Conservation (phyloP, 2,113 vertebrate species). For the Podarcis raffonei region DNA sequence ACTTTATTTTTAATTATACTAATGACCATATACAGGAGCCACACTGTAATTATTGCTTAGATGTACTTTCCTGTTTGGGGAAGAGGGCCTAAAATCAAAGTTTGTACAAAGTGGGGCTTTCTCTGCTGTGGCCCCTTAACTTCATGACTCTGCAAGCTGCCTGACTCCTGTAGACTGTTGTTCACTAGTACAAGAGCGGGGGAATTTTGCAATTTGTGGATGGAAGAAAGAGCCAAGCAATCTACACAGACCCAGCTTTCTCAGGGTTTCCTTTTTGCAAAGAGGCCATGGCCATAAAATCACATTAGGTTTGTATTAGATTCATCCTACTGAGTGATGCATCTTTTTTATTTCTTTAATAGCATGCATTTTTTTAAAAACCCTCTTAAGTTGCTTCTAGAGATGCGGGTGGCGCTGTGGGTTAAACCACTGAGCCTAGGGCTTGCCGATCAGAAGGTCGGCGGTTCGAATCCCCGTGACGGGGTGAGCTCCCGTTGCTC, state of each 20-base stretch:
- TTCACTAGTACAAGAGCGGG: rapidly evolving
- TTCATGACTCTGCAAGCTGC: neutral
- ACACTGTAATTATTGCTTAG: too few species aligned
- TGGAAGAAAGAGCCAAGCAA: neutral
- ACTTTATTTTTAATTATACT: too few species aligned
- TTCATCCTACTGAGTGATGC: neutral
- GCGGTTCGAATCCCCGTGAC: too few species aligned
- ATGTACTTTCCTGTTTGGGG: too few species aligned
- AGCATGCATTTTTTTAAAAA: too few species aligned
- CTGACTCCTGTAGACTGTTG: neutral
- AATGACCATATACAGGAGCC: too few species aligned
- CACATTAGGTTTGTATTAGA: neutral
- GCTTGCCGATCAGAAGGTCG: too few species aligned
- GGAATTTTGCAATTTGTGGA: neutral
- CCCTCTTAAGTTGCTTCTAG: too few species aligned
- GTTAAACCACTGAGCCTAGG: too few species aligned
- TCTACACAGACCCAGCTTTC: neutral
- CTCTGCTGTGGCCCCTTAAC: neutral
- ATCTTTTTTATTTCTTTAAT: too few species aligned
- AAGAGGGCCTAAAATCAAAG: neutral
- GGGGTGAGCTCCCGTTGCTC: too few species aligned
- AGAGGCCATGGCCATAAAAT: neutral
- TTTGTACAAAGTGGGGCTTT: neutral
- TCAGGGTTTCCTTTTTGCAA: neutral
- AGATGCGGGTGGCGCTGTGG: too few species aligned